These are phyloP conservation scores for Cataglyphis rosenhaueri DNA, from an alignment of 2,888 invertebrate genomes.

Conservation along the genomic window DNA sequence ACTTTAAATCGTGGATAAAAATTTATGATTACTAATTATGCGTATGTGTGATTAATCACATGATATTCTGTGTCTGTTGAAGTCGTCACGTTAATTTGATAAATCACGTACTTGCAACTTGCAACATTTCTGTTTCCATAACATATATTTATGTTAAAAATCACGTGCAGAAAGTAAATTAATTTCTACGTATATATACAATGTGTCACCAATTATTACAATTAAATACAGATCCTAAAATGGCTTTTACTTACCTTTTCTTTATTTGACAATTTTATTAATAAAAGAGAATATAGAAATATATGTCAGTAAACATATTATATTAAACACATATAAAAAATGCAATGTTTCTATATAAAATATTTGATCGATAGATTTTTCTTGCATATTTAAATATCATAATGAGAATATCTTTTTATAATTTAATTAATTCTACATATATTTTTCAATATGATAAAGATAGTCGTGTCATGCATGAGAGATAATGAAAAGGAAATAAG, in stretches of 20 bases:
- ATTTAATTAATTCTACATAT: not conserved
- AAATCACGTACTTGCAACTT: slow-evolving; percentile 2
- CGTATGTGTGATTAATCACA: not conserved
- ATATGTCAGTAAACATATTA: not conserved
- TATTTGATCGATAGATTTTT: not conserved
- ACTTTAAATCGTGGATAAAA: not conserved
- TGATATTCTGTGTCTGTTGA: not conserved
- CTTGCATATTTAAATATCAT: not conserved
- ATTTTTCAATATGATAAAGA: not conserved
- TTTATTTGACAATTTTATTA: not conserved
- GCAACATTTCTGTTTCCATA: not conserved
- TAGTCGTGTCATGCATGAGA: not conserved
- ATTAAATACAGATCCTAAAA: not conserved
- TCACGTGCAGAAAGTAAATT: slow-evolving; percentile 5
- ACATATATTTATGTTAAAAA: not conserved
- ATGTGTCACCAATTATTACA: not conserved
- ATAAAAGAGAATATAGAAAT: not conserved
- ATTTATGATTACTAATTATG: not conserved
- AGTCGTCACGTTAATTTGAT: slow-evolving; percentile 23
- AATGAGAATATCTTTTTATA: not conserved
- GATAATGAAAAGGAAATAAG: slow-evolving; percentile 17
- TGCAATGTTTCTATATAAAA: not conserved
- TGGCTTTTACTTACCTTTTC: not conserved
- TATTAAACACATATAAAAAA: not conserved
- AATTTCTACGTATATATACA: not conserved